These are phyloP conservation scores for Chrysomela aeneicollis DNA, from an alignment of 2,888 invertebrate species.

Conservation along the genomic window DNA sequence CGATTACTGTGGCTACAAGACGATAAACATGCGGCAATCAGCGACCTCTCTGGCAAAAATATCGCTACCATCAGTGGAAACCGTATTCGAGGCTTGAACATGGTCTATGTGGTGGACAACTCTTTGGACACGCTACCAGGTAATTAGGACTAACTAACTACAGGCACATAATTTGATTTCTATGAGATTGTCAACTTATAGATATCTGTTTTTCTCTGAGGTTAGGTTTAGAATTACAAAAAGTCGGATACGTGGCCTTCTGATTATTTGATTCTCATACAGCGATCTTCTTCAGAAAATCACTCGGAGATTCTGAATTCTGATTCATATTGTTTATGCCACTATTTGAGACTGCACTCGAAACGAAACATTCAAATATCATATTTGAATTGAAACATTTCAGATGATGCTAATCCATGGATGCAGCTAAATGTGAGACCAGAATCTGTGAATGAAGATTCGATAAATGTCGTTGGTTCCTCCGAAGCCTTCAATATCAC, in stretches of 20 bases:
- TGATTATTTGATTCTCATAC: too few species aligned
- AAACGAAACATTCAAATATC: too few species aligned
- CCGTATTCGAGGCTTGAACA: constrained; percentile 70
- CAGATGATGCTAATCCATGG: constrained; percentile 32
- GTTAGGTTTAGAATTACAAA: too few species aligned
- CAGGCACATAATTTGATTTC: too few species aligned
- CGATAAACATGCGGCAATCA: constrained; percentile 75
- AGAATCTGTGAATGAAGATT: constrained; percentile 70
- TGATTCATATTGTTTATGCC: too few species aligned
- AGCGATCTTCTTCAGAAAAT: too few species aligned
- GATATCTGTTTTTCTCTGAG: too few species aligned
- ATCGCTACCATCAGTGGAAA: constrained; percentile 73
- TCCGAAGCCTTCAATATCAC: constrained; percentile 85
- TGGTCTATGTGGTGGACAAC: constrained; percentile 77
- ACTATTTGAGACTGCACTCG: too few species aligned
- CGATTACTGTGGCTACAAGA: constrained; percentile 86
- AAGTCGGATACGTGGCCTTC: too few species aligned
- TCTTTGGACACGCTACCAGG: constrained; percentile 59
- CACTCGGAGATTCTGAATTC: too few species aligned
- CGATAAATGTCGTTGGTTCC: constrained; percentile 75
- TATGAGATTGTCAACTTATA: too few species aligned
- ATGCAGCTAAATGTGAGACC: constrained; percentile 75
- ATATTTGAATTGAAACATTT: constrained; percentile 11
- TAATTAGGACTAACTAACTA: constrained; percentile 33
- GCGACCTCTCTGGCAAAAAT: constrained; percentile 78